Evolutionary conservation across 2,113 vertebrate genomes (phyloP).

Genomic region (Cyrtonyx montezumae): DNA sequence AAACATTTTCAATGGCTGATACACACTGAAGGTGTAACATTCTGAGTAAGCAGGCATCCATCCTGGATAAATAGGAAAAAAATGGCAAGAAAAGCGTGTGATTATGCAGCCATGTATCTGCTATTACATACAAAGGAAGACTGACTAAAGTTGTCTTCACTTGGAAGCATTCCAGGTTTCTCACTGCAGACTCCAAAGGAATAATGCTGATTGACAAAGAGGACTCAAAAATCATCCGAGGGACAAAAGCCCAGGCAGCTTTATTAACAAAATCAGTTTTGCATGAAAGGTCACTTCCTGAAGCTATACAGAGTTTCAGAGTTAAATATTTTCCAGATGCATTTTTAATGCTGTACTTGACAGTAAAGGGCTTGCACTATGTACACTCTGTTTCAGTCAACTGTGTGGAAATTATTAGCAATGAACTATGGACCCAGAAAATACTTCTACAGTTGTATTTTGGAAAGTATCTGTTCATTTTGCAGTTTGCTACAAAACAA

Average conservation of each 20-base stretch:
- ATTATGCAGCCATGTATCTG: neutral
- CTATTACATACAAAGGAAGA: neutral
- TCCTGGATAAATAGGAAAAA: neutral
- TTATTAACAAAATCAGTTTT: neutral
- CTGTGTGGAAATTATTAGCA: neutral
- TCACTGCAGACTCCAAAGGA: neutral
- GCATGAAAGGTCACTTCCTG: neutral
- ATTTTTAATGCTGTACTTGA: constrained; percentile 1
- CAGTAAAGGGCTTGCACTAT: neutral
- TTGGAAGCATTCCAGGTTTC: neutral
- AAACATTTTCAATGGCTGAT: neutral
- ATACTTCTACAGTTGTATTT: neutral
- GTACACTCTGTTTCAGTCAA: neutral
- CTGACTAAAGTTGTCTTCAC: neutral
- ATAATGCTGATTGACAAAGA: neutral
- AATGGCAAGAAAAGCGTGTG: neutral
- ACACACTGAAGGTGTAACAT: neutral
- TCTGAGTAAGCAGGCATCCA: neutral
- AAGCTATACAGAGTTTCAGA: neutral
- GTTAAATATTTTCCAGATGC: neutral
- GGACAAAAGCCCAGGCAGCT: neutral
- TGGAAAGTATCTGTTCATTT: neutral
- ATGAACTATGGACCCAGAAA: neutral
- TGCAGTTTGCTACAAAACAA: constrained; percentile 12
- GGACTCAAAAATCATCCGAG: neutral